Evolutionary conservation across 2,113 vertebrate species (phyloP).

Genomic region (Leptobrachium leishanense): DNA sequence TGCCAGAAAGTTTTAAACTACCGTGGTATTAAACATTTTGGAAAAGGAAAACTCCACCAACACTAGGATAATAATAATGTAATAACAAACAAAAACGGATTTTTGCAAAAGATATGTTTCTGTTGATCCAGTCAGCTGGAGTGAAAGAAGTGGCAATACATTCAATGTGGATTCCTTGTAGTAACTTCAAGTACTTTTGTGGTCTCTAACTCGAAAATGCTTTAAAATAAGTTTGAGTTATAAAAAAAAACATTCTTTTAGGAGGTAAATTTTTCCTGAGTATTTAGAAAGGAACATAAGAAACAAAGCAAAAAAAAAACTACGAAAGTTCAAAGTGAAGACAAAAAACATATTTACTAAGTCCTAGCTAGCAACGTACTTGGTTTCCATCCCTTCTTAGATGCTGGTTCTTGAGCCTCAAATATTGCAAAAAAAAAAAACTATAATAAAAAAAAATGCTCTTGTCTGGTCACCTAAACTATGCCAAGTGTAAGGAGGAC

Average conservation of each 20-base stretch:
- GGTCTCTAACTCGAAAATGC: constrained; percentile 52
- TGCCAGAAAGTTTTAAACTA: constrained; percentile 42
- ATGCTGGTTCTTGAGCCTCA: constrained; percentile 43
- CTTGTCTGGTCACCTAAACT: constrained; percentile 32
- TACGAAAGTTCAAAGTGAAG: constrained; percentile 77
- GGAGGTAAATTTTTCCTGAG: constrained; percentile 97
- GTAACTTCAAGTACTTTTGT: constrained; percentile 84
- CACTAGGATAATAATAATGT: constrained; percentile 68
- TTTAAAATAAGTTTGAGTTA: constrained; percentile 49
- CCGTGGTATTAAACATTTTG: constrained; percentile 63
- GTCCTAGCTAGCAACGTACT: constrained; percentile 38
- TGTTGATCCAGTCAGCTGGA: constrained; percentile 6
- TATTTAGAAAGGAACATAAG: constrained; percentile 79
- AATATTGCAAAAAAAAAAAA: neutral
- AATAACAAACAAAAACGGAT: constrained; percentile 55
- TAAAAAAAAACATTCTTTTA: constrained; percentile 79
- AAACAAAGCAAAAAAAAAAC: constrained; percentile 69
- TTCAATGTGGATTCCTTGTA: constrained; percentile 88
- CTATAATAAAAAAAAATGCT: neutral
- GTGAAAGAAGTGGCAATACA: constrained; percentile 87
- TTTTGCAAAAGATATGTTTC: constrained; percentile 15
- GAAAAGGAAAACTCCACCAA: constrained; percentile 76
- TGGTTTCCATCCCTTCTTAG: constrained; percentile 40
- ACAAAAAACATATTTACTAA: constrained; percentile 58
- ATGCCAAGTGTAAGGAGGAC: constrained; percentile 15